Evolutionary conservation across 2,113 vertebrate genomes (phyloP).

Genomic region (Lasiurus borealis): DNA sequence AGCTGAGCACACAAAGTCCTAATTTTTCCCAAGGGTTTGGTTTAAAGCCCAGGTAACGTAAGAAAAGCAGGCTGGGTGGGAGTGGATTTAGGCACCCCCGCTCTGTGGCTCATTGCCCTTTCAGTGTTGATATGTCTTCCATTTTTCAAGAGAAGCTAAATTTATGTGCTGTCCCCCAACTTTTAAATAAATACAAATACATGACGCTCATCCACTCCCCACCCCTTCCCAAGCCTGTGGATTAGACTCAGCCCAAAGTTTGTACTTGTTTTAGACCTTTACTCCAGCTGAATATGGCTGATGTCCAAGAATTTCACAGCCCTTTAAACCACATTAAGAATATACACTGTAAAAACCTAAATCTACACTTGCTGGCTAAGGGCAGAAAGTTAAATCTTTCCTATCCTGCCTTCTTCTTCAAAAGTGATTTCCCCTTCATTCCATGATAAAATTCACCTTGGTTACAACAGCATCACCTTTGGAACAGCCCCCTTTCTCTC

Average conservation of each 20-base stretch:
- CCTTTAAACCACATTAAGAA: neutral
- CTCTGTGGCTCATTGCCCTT: neutral
- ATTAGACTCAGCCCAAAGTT: neutral
- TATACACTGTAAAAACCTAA: neutral
- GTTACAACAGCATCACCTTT: neutral
- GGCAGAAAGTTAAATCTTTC: neutral
- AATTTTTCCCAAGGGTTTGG: neutral
- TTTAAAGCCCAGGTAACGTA: slow-evolving; percentile 5
- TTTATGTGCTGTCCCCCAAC: neutral
- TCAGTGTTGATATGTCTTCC: neutral
- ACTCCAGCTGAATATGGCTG: neutral
- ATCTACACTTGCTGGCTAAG: neutral
- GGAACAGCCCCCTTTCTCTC: neutral
- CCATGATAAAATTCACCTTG: neutral
- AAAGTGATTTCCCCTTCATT: neutral
- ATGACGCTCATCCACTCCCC: neutral
- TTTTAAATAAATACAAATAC: neutral
- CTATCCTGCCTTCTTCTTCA: neutral
- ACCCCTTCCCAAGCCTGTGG: neutral
- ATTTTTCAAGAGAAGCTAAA: neutral
- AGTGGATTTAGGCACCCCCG: neutral
- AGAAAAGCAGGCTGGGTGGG: neutral
- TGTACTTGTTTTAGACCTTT: neutral
- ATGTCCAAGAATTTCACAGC: neutral
- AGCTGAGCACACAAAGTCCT: neutral